Evolutionary conservation across 2,888 invertebrate species (phyloP).

Genomic region (Xylota segnis): DNA sequence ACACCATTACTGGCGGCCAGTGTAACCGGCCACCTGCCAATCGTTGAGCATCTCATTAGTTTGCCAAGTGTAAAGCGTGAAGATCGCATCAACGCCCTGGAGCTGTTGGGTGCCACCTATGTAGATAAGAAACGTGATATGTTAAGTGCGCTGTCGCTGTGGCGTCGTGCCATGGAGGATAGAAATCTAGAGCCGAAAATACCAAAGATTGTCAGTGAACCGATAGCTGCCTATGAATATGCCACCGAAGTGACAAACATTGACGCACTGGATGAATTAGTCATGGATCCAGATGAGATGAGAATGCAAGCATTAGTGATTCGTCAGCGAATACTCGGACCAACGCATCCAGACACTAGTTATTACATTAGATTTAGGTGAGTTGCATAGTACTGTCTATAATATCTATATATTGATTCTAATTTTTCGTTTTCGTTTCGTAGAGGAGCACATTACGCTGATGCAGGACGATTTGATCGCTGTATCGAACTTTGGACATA

Average conservation of each 20-base stretch:
- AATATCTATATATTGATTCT: not conserved
- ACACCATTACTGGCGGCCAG: slow-evolving; percentile 97
- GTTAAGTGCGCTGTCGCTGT: slow-evolving; percentile 93
- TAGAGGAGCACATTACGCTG: slow-evolving; percentile 96
- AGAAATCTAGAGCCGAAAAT: slow-evolving; percentile 89
- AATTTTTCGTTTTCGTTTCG: slow-evolving; percentile 9
- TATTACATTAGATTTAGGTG: slow-evolving; percentile 95
- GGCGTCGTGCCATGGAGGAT: slow-evolving; percentile 96
- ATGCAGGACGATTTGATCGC: slow-evolving; percentile 95
- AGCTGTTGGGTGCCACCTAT: slow-evolving; percentile 96
- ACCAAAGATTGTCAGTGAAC: slow-evolving; percentile 90
- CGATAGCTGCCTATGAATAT: slow-evolving; percentile 95
- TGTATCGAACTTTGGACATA: slow-evolving; percentile 98
- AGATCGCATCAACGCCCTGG: slow-evolving; percentile 95
- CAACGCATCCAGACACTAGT: slow-evolving; percentile 98
- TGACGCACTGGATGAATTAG: slow-evolving; percentile 92
- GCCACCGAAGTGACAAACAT: slow-evolving; percentile 92
- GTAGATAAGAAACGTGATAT: slow-evolving; percentile 98
- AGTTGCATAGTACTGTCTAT: not conserved
- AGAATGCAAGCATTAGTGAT: slow-evolving; percentile 97
- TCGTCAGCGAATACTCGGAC: slow-evolving; percentile 94
- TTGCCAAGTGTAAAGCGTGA: slow-evolving; percentile 90
- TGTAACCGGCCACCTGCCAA: slow-evolving; percentile 96
- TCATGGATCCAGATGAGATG: slow-evolving; percentile 98
- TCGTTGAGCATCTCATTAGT: slow-evolving; percentile 95